Base-by-base conservation (phyloP, 2,888 invertebrate genomes). In the Nomada ruficornis region DNA sequence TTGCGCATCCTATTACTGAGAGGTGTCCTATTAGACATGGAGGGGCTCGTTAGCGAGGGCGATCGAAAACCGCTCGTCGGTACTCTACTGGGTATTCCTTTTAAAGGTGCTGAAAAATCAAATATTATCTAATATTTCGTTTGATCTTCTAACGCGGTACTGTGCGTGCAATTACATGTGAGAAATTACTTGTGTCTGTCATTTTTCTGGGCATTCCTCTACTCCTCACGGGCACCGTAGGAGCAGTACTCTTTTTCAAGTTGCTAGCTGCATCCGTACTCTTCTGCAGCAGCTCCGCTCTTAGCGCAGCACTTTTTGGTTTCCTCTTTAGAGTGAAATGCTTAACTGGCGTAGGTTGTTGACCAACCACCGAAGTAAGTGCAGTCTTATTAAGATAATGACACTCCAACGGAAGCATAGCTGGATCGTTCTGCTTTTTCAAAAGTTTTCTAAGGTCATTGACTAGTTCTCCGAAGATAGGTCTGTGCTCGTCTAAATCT, bases 321-420 rank as follows among this genome's bases (percentile, higher is more conserved):
- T 98, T 98, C 69, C 98, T 96, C 94, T 98, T 98, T 47, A 98
- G 94, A 13, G 97, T 97, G 92, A 99, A 99, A 94, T 99, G 98
- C 94, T 98, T 98, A 1, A 96, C 95, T 2, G 98, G 96, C 74
- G 96, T 96, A 2, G 98, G 96, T 94, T 97, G 96, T 91, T 97
- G 96, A 2, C 97, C 97, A 84, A 97, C 98, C 91, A 98, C 97
- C 88, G 98, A 98, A 72, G 96, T 95, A 91, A 99, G 95, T 70
- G 99, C 98, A 93, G 97, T 97, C 94, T 98, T 98, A 94, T 99
- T 99, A 86, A 99, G 95, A 95, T 98, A 99, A 93, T 98, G 97
- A 94, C 99, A 99, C 95, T 99, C 99, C 92, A 99, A 95, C 3
- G 99, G 99, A 90, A 99, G 94, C 96, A 99, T 96, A 86, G 97